Evolutionary conservation across 2,888 invertebrate genomes (phyloP).

Genomic region (Pammene aurita): DNA sequence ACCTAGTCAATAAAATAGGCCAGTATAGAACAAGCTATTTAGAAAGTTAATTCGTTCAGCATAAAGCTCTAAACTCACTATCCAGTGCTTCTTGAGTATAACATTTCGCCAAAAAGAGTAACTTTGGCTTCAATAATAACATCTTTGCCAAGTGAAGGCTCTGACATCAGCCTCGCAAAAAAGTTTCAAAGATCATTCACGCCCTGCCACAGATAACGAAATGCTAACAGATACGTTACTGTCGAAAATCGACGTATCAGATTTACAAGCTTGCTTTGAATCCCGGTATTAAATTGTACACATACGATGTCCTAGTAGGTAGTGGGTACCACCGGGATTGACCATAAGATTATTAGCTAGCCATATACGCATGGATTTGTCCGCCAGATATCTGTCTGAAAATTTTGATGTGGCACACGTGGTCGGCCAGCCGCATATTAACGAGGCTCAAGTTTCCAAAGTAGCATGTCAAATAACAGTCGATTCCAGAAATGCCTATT

Average conservation of each 20-base stretch:
- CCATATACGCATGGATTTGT: no score
- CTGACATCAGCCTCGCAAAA: conserved; percentile 30
- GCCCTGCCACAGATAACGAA: neutral
- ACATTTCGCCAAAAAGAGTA: conserved; percentile 6
- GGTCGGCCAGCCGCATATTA: no score
- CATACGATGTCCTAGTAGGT: no score
- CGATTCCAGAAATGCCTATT: no score
- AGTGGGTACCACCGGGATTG: no score
- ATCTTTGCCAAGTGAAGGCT: conserved; percentile 14
- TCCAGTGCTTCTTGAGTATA: neutral
- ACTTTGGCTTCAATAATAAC: conserved; percentile 10
- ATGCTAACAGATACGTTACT: conserved; percentile 1
- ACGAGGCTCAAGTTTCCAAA: no score
- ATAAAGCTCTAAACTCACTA: conserved; percentile 1
- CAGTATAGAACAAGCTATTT: neutral
- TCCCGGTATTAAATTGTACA: no score
- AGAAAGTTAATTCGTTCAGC: neutral
- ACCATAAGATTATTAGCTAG: no score
- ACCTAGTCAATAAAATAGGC: neutral
- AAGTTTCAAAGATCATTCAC: conserved; percentile 34
- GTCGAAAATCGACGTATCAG: neutral
- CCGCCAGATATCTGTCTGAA: no score
- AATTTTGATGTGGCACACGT: no score
- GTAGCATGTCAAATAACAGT: no score
- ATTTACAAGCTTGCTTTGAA: no score